A percentile compares a stretch with the other conserved stretches of the same genome.
phyloP scores from a whole-genome alignment of 2,888 invertebrate genomes.

The Pyrrhosoma nymphula region DNA sequence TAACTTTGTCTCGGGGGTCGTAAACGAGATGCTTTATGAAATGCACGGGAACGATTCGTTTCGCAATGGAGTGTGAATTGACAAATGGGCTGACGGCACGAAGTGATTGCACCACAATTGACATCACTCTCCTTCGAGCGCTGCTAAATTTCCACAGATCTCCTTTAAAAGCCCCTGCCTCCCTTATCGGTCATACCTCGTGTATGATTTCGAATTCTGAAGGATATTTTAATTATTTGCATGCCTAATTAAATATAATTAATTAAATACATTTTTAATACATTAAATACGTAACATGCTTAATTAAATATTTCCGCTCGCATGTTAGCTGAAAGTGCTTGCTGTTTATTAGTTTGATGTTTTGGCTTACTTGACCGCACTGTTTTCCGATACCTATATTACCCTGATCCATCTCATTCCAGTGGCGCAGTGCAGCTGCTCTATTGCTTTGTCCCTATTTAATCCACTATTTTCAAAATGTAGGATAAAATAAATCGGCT shows the following conservation, averaged over 20 bases:
- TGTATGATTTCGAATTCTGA: background rate
- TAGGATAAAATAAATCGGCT: no score
- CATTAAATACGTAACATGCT: no score
- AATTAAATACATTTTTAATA: no score
- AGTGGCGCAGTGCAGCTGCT: no score
- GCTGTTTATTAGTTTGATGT: background rate
- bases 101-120: background rate
- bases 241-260: background rate
- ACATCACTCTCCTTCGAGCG: background rate
- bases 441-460: no score
- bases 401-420: no score
- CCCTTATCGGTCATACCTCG: background rate
- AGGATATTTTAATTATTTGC: background rate
- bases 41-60: background rate
- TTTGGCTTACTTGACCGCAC: background rate
- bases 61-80: background rate
- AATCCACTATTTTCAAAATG: no score
- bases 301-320: background rate
- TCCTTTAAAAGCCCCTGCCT: background rate
- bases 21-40: slow-evolving; percentile 8
- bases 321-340: background rate
- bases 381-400: background rate
- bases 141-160: background rate
- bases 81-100: background rate
- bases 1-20: background rate